Evolutionary conservation across 2,797 vertebrate genomes (phyloP), one percentile per base, ranked within the genome.

Genomic region (Sarcoramphus papa): DNA sequence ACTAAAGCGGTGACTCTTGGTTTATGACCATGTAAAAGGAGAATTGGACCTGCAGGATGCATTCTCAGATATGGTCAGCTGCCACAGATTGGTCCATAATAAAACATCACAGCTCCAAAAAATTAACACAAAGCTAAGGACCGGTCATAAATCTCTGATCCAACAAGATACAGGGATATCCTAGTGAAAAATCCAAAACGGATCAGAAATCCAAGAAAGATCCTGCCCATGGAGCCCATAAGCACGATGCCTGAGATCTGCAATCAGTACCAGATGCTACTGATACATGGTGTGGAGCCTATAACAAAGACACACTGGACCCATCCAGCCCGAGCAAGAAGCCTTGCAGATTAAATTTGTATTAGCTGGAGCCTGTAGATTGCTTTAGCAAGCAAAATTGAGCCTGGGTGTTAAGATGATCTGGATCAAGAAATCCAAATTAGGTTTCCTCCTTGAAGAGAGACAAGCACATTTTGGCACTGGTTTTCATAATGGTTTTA

Each of bases 371-470:
- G 62, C 24, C 54, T 81, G 56, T 73, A 83, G 74, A 85, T 95
- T 80, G 51, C 74, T 96, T 95, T 92, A 89, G 80, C 77, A 92
- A 94, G 88, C 85, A 96, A 94, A 93, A 85, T n/a, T 90, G 84
- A 96, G 72, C 48, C 65, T 88, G 75, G 68, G 84, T 91, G 90
- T 92, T 96, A 95, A 74, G 94, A 88, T 73, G 70, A 69, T 85
- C 73, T 92, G 88, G 86, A 97, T 92, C 85, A 85, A 91, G 87
- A 73, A 94, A 96, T 60, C 47, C 33, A 95, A 84, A 95, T 92
- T 93, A 90, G 40, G 54, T 88, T 93, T 95, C 48, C 23, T 84
- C 62, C 54, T 95, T 90, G 81, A 93, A 93, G 83, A 93, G 77
- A 72, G 95, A 93, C 2, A 5, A 94, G n/a, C 48, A 62, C 43